Evolutionary conservation across 2,888 invertebrate species (phyloP).

Genomic region (Lordiphosa fenestrarum): DNA sequence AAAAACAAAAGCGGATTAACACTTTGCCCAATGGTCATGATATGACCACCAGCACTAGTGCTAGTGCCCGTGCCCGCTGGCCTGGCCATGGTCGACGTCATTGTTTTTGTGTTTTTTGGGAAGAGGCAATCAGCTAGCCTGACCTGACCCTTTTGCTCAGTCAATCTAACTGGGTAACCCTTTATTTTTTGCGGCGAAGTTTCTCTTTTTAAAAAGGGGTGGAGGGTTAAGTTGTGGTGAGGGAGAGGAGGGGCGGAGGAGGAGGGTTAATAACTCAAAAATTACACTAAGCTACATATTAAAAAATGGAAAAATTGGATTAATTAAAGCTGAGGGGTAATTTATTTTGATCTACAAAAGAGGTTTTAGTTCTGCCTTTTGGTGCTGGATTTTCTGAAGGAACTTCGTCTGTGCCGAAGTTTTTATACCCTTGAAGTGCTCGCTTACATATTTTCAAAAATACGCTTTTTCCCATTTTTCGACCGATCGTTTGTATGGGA

Average conservation of each 20-base stretch:
- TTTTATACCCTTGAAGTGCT: too few relatives aligned
- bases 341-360: not conserved
- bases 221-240: slow-evolving; percentile 12
- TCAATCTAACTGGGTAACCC: slow-evolving; percentile 60
- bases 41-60: slow-evolving; percentile 38
- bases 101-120: slow-evolving; percentile 4
- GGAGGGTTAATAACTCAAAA: slow-evolving; percentile 36
- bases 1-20: slow-evolving; percentile 65
- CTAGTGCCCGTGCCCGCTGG: not conserved
- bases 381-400: too few relatives aligned
- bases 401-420: too few relatives aligned
- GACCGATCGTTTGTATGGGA: too few relatives aligned
- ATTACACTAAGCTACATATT: slow-evolving; percentile 45
- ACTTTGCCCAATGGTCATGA: slow-evolving; percentile 61
- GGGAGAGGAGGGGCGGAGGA: not conserved
- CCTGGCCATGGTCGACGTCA: slow-evolving; percentile 5
- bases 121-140: slow-evolving; percentile 8
- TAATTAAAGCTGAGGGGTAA: not conserved
- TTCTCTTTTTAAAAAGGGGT: not conserved
- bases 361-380: not conserved
- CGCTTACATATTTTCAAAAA: too few relatives aligned
- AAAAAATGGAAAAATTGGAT: not conserved
- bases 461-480: too few relatives aligned
- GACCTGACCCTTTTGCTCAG: slow-evolving; percentile 61
- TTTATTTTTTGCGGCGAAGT: slow-evolving; percentile 28